Conservation (phyloP, 2,888 invertebrate genomes). For the Heliconius ismenius region DNA sequence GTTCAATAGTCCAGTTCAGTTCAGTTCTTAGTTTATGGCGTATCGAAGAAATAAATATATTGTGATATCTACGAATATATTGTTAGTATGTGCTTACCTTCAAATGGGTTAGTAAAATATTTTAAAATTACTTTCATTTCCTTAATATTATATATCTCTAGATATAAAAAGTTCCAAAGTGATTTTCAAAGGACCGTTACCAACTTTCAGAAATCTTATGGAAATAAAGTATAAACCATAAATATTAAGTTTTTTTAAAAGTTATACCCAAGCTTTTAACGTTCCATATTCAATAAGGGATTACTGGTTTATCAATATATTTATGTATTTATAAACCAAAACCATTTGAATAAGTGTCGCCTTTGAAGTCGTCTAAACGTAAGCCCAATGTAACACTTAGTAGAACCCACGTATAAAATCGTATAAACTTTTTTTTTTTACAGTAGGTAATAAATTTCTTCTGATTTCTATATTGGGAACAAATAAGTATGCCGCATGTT, state of each 20-base stretch:
- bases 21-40: too few species aligned
- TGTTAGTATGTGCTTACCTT: too few species aligned
- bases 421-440: background rate
- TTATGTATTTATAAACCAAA: background rate
- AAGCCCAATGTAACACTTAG: background rate
- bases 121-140: too few species aligned
- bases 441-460: constrained; percentile 16
- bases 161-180: too few species aligned
- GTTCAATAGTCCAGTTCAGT: too few species aligned
- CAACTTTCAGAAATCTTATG: too few species aligned
- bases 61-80: too few species aligned
- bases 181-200: too few species aligned
- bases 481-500: constrained; percentile 24
- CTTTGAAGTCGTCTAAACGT: background rate
- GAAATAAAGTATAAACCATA: too few species aligned
- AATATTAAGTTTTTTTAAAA: background rate
- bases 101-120: too few species aligned
- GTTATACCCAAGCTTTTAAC: background rate
- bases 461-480: constrained; percentile 24
- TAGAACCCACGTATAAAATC: background rate
- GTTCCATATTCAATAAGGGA: background rate
- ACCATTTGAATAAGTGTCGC: background rate
- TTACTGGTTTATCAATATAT: constrained; percentile 1
- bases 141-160: too few species aligned
- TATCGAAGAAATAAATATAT: too few species aligned